These are phyloP conservation scores for Hyalella azteca DNA, from an alignment of 2,888 invertebrate species.

Conservation along the genomic window DNA sequence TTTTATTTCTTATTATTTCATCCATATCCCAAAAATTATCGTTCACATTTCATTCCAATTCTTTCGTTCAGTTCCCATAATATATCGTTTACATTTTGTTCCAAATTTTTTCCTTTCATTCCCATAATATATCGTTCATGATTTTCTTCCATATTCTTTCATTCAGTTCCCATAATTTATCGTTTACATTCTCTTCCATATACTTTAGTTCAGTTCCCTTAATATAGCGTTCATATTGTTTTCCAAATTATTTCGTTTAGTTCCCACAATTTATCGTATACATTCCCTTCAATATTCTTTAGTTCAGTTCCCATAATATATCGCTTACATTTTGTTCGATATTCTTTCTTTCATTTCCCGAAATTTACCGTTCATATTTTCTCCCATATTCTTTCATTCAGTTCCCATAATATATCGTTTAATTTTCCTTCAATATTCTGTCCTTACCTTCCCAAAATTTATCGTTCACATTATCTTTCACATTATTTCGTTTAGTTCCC, in stretches of 20 bases:
- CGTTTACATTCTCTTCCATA: neutral
- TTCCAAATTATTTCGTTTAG: neutral
- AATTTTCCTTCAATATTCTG: neutral
- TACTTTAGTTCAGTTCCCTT: neutral
- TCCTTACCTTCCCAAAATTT: neutral
- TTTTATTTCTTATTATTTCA: neutral
- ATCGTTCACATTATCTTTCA: neutral
- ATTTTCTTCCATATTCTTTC: neutral
- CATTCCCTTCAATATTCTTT: too few species aligned
- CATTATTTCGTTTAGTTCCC: neutral
- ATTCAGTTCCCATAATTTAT: neutral
- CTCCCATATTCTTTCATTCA: neutral
- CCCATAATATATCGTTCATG: too few species aligned
- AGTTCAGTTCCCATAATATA: too few species aligned
- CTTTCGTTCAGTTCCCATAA: too few species aligned
- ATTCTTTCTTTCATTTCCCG: too few species aligned
- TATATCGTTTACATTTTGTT: too few species aligned
- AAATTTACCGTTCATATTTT: too few species aligned
- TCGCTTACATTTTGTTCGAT: too few species aligned
- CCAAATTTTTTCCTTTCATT: too few species aligned
- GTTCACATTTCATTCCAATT: too few species aligned
- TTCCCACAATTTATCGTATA: neutral
- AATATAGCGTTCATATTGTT: neutral
- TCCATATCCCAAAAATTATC: neutral
- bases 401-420: neutral